phyloP scores from a whole-genome alignment of 2,113 vertebrate species.

The Oreochromis niloticus region DNA sequence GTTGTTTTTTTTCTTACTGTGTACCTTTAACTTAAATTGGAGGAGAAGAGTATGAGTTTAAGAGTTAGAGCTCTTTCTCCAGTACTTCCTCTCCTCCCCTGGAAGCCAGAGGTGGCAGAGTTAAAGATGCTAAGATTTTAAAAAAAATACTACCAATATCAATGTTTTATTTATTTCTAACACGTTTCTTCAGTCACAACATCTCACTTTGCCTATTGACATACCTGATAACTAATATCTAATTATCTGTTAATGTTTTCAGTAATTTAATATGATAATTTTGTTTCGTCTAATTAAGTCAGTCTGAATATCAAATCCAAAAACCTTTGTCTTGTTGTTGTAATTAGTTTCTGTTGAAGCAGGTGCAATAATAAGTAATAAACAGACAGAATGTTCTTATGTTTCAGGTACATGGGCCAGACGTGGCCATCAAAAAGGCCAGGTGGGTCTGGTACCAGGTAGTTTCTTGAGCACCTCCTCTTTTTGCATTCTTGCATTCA shows the following conservation, averaged over 20 bases:
- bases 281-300: neutral
- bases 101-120: neutral
- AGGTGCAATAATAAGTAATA: too few relatives aligned
- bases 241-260: neutral
- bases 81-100: neutral
- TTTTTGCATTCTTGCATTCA: neutral
- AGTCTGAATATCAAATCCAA: neutral
- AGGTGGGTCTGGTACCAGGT: too few relatives aligned
- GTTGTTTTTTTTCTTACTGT: neutral
- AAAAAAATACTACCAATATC: neutral
- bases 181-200: fast-evolving
- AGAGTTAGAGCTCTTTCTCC: neutral
- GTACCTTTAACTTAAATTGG: neutral
- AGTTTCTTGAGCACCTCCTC: too few relatives aligned
- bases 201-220: neutral
- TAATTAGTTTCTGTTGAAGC: too few relatives aligned
- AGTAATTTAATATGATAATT: neutral
- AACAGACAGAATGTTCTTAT: too few relatives aligned
- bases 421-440: too few relatives aligned
- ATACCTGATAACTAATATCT: neutral
- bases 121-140: neutral
- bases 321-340: neutral
- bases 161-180: neutral
- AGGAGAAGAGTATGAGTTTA: neutral
- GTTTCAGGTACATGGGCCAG: too few relatives aligned